Percentiles rank a stretch among this genome's conserved stretches.
Evolutionary conservation across 2,113 vertebrate species (phyloP).

Genomic region (Tylochromis polylepis): DNA sequence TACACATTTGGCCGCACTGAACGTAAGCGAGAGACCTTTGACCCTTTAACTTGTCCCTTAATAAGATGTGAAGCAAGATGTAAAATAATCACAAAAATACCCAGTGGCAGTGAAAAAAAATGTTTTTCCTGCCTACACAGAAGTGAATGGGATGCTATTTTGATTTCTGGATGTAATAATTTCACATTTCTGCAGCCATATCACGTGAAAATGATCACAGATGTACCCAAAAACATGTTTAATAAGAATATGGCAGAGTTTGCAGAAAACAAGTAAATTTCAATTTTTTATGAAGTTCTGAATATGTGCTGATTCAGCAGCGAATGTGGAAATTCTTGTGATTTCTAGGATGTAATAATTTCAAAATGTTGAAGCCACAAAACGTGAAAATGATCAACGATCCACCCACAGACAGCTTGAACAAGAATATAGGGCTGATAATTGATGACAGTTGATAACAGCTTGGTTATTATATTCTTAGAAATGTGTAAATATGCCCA

Average conservation of each 20-base stretch:
- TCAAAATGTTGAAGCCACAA: background rate
- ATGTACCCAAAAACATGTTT: background rate
- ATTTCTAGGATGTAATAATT: background rate
- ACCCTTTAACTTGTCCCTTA: background rate
- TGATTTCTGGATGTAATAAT: background rate
- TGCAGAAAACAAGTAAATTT: background rate
- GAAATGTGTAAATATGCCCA: background rate
- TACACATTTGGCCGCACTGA: background rate
- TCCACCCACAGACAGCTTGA: background rate
- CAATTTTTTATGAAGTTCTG: fast-evolving
- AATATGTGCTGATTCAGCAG: background rate
- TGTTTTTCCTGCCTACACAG: fast-evolving
- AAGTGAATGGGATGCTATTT: background rate
- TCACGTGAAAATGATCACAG: background rate
- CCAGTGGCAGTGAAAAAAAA: background rate
- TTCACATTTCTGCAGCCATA: background rate
- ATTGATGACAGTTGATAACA: background rate
- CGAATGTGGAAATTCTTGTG: background rate
- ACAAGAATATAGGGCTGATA: background rate
- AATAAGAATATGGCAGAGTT: background rate
- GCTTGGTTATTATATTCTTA: background rate
- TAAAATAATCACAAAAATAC: background rate
- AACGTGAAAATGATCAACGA: background rate
- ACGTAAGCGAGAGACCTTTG: background rate
- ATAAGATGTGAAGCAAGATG: background rate